These are phyloP conservation scores for Nixonia krombeini DNA, from an alignment of 1,140 invertebrate species.

Conservation along the genomic window DNA sequence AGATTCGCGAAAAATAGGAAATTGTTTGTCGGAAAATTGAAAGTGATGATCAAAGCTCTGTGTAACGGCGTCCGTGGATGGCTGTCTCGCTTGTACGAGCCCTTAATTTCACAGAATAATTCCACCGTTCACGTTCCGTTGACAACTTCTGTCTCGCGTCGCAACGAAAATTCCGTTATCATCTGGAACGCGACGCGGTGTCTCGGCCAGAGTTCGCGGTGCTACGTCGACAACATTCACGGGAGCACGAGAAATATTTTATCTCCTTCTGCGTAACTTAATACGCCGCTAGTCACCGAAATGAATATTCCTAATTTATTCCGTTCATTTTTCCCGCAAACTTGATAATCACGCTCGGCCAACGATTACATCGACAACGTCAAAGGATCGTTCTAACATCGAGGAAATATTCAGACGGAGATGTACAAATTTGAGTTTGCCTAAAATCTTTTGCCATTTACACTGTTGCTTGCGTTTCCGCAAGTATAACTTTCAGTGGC, in stretches of 20 bases:
- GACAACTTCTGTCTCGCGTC: conserved; percentile 34
- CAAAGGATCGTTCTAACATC: no score
- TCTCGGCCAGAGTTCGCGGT: conserved; percentile 38
- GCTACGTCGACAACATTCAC: conserved; percentile 37
- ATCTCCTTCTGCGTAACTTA: conserved; percentile 41
- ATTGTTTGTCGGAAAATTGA: no score
- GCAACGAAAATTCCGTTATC: conserved; percentile 46
- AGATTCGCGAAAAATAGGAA: no score
- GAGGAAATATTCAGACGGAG: no score
- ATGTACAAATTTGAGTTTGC: no score
- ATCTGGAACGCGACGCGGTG: conserved; percentile 40
- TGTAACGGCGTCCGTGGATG: no score
- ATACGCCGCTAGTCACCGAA: conserved; percentile 28
- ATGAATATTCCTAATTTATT: conserved; percentile 36
- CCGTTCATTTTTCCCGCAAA: neutral
- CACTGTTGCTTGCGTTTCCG: no score
- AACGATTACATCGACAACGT: no score
- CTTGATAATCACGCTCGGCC: neutral
- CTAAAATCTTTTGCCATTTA: no score
- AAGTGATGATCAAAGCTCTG: no score
- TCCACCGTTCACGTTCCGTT: conserved; percentile 35
- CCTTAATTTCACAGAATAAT: conserved; percentile 40
- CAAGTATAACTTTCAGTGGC: no score
- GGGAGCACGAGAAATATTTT: conserved; percentile 39
- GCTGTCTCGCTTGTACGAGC: conserved; percentile 3